phyloP scores from a whole-genome alignment of 2,888 invertebrate species.

The Itoplectis maculator region DNA sequence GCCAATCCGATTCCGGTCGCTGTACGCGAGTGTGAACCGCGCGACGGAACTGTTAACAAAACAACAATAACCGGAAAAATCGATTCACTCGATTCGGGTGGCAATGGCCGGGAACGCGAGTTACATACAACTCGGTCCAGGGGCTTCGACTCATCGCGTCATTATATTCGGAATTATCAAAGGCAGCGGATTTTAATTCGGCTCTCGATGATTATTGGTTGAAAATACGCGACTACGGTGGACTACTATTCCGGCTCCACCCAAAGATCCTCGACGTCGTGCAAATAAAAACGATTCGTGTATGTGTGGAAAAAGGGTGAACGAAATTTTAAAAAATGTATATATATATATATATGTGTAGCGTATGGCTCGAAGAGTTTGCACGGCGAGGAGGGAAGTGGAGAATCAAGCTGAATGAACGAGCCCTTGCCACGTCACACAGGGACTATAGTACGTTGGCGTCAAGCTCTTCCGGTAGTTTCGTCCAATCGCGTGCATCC shows the following conservation, averaged over 20 bases:
- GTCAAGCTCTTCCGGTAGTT: neutral
- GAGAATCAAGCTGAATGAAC: neutral
- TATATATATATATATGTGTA: too few species aligned
- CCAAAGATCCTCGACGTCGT: slow-evolving; percentile 18
- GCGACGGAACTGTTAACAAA: slow-evolving; percentile 35
- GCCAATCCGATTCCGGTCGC: neutral
- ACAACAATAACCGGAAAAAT: slow-evolving; percentile 51
- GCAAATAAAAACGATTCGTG: neutral
- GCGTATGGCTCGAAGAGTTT: neutral
- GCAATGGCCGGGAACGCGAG: neutral
- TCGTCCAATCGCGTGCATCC: neutral
- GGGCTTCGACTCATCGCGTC: too few species aligned
- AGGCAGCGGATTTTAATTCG: neutral
- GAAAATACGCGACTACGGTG: slow-evolving; percentile 1
- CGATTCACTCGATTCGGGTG: slow-evolving; percentile 28
- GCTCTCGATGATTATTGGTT: neutral
- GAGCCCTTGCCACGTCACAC: neutral
- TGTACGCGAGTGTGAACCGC: slow-evolving; percentile 29
- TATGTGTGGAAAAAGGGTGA: neutral
- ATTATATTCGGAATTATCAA: neutral
- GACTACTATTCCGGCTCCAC: slow-evolving; percentile 44
- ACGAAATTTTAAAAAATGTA: too few species aligned
- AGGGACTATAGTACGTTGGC: neutral
- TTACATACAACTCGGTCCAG: too few species aligned
- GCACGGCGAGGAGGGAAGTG: neutral